A percentile compares a stretch with the other conserved stretches of the same genome.
These are phyloP conservation scores for Falco rusticolus DNA, from an alignment of 2,797 vertebrate genomes.

Conservation along the genomic window DNA sequence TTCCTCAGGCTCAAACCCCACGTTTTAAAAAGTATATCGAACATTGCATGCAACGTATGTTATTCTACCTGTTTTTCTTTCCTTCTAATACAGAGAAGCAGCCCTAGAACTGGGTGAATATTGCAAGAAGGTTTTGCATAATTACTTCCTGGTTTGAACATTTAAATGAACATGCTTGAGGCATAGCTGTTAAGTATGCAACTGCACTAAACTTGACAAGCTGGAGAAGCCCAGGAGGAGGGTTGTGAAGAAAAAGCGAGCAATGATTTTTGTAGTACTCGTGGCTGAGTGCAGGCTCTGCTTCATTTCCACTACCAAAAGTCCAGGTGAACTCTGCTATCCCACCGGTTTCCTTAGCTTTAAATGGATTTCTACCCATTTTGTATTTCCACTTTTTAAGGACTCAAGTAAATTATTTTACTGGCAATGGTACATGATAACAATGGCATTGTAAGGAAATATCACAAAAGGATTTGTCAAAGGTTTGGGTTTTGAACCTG, in stretches of 20 bases:
- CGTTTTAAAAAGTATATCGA: not conserved
- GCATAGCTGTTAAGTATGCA: not conserved
- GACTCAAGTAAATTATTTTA: not conserved
- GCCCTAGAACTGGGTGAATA: not conserved
- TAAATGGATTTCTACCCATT: not conserved
- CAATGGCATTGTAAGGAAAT: not conserved
- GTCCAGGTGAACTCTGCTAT: not conserved
- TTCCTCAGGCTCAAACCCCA: not conserved
- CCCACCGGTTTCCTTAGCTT: not conserved
- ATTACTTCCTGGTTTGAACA: not conserved
- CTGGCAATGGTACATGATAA: rapidly evolving
- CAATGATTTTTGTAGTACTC: not conserved
- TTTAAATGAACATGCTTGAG: not conserved
- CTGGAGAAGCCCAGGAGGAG: not conserved
- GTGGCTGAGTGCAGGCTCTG: rapidly evolving
- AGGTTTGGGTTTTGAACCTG: not conserved
- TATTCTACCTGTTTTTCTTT: not conserved
- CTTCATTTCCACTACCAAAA: not conserved
- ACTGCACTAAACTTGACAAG: not conserved
- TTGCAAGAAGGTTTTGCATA: not conserved
- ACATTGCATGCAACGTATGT: not conserved
- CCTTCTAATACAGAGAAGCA: not conserved
- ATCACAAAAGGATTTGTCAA: not conserved
- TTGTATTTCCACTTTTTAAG: not conserved
- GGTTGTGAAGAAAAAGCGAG: not conserved